These are phyloP conservation scores for Eutrigla gurnardus DNA, from an alignment of 2,797 vertebrate species.

Conservation along the genomic window DNA sequence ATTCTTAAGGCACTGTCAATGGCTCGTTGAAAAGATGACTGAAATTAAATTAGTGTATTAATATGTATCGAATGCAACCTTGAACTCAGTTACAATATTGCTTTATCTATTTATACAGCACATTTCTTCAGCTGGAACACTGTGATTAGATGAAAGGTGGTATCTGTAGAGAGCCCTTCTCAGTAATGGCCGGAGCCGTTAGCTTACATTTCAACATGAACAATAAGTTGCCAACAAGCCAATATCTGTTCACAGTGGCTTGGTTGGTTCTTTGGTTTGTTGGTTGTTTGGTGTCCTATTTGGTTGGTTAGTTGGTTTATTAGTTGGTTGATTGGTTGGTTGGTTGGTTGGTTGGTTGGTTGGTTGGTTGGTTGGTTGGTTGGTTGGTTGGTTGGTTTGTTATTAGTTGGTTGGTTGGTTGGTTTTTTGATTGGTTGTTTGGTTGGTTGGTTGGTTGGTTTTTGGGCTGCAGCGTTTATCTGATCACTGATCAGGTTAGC, in stretches of 20 bases:
- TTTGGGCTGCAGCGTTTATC: too few relatives aligned
- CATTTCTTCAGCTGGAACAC: not conserved
- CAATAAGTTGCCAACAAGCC: not conserved
- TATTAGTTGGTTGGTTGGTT: not conserved
- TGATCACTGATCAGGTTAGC: too few relatives aligned
- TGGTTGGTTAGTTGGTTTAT: not conserved
- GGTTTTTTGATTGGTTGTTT: not conserved
- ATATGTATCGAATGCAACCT: not conserved
- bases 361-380: not conserved
- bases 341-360: not conserved
- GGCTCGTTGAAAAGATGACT: not conserved
- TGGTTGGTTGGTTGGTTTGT: not conserved
- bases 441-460: too few relatives aligned
- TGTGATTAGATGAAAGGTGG: constrained; percentile 11
- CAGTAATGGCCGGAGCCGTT: too few relatives aligned
- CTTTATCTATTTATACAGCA: not conserved
- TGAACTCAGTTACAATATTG: not conserved
- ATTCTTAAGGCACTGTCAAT: constrained; percentile 1
- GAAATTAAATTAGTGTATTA: not conserved
- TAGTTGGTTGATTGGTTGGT: not conserved
- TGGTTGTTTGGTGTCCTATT: not conserved
- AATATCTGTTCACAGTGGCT: not conserved
- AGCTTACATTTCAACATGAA: not conserved
- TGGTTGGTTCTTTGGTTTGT: not conserved
- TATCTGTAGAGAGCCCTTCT: not conserved